Conservation (phyloP, 2,797 vertebrate genomes). For the Hippocampus kuda region DNA sequence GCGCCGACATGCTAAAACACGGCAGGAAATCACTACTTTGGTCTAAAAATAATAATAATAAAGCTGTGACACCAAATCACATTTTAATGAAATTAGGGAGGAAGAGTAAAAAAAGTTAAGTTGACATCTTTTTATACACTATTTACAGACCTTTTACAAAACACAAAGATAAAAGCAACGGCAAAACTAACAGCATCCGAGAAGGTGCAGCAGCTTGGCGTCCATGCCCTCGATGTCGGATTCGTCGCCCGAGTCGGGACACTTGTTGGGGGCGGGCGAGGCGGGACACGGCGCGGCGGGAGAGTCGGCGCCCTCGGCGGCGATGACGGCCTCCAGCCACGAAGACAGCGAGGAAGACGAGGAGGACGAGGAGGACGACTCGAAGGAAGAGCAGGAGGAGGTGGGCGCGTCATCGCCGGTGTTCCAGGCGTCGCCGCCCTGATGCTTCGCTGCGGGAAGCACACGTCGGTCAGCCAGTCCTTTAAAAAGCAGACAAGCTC, state of each 20-base stretch:
- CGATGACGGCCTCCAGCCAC: background rate
- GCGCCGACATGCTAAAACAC: no score
- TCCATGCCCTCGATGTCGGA: conserved; percentile 9
- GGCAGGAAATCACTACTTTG: no score
- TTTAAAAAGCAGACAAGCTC: no score
- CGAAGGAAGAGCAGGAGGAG: background rate
- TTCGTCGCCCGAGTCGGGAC: conserved; percentile 3
- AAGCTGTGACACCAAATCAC: background rate
- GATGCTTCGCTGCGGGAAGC: background rate
- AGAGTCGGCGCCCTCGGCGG: background rate
- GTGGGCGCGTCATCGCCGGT: background rate
- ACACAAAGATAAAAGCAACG: background rate
- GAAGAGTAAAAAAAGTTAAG: background rate
- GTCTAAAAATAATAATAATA: no score
- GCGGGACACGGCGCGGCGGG: background rate
- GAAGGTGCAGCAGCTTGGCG: conserved; percentile 1
- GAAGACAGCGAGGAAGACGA: conserved; percentile 1
- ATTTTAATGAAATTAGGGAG: background rate
- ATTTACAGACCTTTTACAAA: background rate
- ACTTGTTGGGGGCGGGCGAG: background rate
- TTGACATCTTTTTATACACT: background rate
- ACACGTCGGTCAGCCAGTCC: background rate
- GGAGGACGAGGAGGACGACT: background rate
- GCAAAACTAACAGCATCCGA: background rate
- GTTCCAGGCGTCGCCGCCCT: background rate